Percentiles rank a stretch among this genome's conserved stretches.
These are phyloP conservation scores for Berghia stephanieae DNA, from an alignment of 1,140 invertebrate species.

Conservation along the genomic window DNA sequence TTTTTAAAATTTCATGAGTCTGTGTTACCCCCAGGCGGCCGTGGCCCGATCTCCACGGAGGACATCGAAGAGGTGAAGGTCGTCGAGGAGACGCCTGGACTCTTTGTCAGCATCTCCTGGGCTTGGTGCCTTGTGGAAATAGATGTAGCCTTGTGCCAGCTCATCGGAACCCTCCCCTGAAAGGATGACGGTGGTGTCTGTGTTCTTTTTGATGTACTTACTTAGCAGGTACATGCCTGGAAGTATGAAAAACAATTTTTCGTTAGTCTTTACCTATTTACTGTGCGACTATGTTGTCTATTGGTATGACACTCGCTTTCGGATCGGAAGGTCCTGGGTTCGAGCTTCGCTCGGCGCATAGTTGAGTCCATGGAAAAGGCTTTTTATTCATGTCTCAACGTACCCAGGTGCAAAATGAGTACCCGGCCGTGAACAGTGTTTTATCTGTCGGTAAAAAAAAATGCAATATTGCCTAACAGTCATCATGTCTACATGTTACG, in stretches of 20 bases:
- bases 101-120: conserved; percentile 79
- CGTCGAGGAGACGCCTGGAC: conserved; percentile 77
- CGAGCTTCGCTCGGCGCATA: too few species aligned
- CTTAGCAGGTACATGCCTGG: conserved; percentile 79
- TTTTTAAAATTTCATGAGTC: too few species aligned
- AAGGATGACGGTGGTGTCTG: conserved; percentile 77
- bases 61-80: conserved; percentile 86
- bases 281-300: too few species aligned
- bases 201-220: conserved; percentile 75
- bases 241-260: conserved; percentile 27
- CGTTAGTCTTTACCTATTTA: not conserved
- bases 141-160: conserved; percentile 49
- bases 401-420: too few species aligned
- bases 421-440: too few species aligned
- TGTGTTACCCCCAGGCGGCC: conserved; percentile 72
- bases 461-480: too few species aligned
- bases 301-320: too few species aligned
- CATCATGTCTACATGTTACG: too few species aligned
- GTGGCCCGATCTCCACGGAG: conserved; percentile 86
- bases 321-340: too few species aligned
- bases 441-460: too few species aligned
- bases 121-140: conserved; percentile 68
- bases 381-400: too few species aligned
- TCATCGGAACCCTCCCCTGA: conserved; percentile 90
- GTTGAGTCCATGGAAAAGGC: too few species aligned